Percentiles rank a stretch among this genome's conserved stretches.
Evolutionary conservation across 2,113 vertebrate genomes (phyloP).

Genomic region (Anseranas semipalmata): DNA sequence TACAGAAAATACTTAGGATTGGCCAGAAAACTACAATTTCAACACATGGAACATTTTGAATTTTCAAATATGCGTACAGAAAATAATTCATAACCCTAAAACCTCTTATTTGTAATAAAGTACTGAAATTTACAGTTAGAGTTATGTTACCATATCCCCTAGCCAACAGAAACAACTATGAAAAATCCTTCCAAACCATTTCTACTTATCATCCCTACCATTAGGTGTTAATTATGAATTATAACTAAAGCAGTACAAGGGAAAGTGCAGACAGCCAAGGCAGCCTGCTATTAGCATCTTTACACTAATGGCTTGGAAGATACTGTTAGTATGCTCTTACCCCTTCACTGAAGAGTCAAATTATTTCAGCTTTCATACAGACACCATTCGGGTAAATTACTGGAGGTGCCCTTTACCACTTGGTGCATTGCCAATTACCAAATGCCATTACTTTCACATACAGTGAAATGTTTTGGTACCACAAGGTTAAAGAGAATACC

Average conservation of each 20-base stretch:
- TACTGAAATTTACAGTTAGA: not conserved
- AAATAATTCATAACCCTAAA: not conserved
- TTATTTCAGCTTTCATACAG: conserved; percentile 9
- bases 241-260: not conserved
- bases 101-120: not conserved
- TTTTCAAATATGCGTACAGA: not conserved
- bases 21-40: not conserved
- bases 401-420: conserved; percentile 18
- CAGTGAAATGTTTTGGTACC: conserved; percentile 24
- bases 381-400: conserved; percentile 5
- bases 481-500: conserved; percentile 50
- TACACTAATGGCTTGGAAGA: not conserved
- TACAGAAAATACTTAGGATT: not conserved
- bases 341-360: not conserved
- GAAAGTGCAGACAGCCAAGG: not conserved
- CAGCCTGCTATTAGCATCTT: not conserved
- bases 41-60: not conserved
- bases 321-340: not conserved
- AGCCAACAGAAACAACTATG: not conserved
- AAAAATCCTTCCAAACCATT: not conserved
- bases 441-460: conserved; percentile 15
- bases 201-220: not conserved
- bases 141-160: not conserved
- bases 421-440: not conserved
- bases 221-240: not conserved